These are phyloP conservation scores for Charina bottae DNA, from an alignment of 2,113 vertebrate species.

Conservation along the genomic window DNA sequence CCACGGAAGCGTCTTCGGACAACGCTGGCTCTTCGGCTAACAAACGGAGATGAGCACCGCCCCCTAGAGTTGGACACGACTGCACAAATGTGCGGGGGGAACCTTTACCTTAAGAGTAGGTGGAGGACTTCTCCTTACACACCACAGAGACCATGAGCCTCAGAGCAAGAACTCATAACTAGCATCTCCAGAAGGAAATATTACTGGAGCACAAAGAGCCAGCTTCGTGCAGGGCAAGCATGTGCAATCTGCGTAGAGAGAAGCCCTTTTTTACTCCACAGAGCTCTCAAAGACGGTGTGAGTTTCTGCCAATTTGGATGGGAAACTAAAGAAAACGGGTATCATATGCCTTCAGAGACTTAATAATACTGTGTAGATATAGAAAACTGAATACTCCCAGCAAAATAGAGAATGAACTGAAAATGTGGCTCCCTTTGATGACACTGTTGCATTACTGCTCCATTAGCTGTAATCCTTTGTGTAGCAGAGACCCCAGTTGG, in stretches of 20 bases:
- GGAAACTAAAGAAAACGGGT: not conserved
- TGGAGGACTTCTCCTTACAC: not conserved
- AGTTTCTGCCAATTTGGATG: not conserved
- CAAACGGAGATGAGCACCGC: too few species aligned
- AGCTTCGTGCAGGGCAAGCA: not conserved
- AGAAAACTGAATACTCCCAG: not conserved
- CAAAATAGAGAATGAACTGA: not conserved
- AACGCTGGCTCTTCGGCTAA: too few species aligned
- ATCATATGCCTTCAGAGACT: not conserved
- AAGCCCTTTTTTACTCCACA: not conserved
- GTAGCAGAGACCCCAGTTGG: not conserved
- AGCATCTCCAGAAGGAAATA: not conserved
- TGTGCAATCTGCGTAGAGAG: not conserved
- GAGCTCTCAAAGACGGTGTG: not conserved
- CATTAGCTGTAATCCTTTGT: not conserved
- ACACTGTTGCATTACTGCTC: not conserved
- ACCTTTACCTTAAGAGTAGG: too few species aligned
- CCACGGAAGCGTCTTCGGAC: too few species aligned
- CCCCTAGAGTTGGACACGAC: too few species aligned
- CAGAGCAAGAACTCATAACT: not conserved
- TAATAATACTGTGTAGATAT: not conserved
- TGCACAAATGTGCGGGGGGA: too few species aligned
- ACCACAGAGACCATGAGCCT: not conserved
- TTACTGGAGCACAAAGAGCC: not conserved
- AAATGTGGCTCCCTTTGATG: not conserved